Base-by-base conservation (phyloP, 1,140 invertebrate genomes). In the Helicoverpa armigera region DNA sequence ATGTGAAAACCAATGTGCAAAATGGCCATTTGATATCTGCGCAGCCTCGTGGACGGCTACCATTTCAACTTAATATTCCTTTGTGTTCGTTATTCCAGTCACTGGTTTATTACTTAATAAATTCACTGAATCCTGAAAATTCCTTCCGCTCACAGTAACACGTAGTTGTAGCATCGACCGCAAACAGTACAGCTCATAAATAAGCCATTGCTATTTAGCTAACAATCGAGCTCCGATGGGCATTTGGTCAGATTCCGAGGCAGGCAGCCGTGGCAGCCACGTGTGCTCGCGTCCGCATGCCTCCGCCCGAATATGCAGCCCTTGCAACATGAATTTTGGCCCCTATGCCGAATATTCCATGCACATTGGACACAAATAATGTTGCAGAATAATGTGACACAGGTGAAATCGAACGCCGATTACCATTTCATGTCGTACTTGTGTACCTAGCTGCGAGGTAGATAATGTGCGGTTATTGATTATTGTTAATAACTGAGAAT, bases 231-330 rank as follows among this genome's bases (percentile, higher is more conserved):
- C 87, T 86, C 77, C 91, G 91, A 90, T 93, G 91, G 91, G 92
- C 92, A 94, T 94, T 94, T 92, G 93, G 92, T 93, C 88, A 92
- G 93, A 94, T 94, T 94, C 93, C 93, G 86, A 84, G 84, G 89
- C 85, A 87, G 82, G 89, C 88, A 91, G 91, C 87, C 89, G 89
- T 87, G 89, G 89, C 84, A 91, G 91, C 88, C 92, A 93, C 91
- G 91, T 94, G 93, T 93, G 93, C 87, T 91, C 89, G 88, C 89
- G 88, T 90, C 90, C 88, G 92, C 92, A 94, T 94, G 92, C 93
- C 93, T 91, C 87, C 50, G 84, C 73, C 87, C 75, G 92, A 90
- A 91, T 92, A 94, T 92, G 91, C 92, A 90, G 88, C 88, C 89
- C 88, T 87, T 85, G 88, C 87, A 84, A 83, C 87, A 86, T 89